A percentile compares a stretch with the other conserved stretches of the same genome.
Conservation (phyloP, 2,888 invertebrate species). For the Gymnocheta viridis region DNA sequence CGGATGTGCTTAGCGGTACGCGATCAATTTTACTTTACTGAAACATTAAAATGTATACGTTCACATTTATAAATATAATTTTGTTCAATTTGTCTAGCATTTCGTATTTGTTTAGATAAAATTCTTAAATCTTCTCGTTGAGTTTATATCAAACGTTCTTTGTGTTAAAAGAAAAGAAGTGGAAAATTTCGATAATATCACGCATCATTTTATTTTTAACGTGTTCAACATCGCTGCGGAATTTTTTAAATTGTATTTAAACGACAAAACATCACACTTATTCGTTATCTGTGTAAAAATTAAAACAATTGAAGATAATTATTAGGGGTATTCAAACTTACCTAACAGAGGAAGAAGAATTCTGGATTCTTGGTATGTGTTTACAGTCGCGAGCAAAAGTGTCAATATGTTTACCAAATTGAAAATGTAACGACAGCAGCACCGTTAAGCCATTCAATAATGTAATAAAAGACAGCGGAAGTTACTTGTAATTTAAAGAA, state of each 20-base stretch:
- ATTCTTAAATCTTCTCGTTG: slow-evolving; percentile 1
- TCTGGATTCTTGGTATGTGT: too few relatives aligned
- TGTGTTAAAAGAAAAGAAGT: neutral
- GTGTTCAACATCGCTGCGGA: slow-evolving; percentile 37
- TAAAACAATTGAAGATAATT: too few relatives aligned
- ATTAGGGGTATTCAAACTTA: neutral
- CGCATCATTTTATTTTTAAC: slow-evolving; percentile 54
- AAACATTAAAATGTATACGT: slow-evolving; percentile 44
- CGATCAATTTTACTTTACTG: slow-evolving; percentile 49
- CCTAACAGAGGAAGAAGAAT: too few relatives aligned
- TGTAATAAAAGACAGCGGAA: too few relatives aligned
- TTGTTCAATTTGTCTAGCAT: neutral
- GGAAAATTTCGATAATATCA: slow-evolving; percentile 49
- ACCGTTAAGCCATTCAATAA: too few relatives aligned
- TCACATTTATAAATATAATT: slow-evolving; percentile 63
- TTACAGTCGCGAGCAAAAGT: too few relatives aligned
- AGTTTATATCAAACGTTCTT: neutral
- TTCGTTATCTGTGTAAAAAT: neutral
- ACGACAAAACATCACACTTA: neutral
- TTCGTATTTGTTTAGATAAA: neutral
- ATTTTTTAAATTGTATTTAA: slow-evolving; percentile 18
- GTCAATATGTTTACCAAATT: too few relatives aligned
- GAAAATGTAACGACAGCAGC: too few relatives aligned
- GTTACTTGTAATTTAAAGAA: too few relatives aligned
- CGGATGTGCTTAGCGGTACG: slow-evolving; percentile 10